phyloP scores from a whole-genome alignment of 2,797 vertebrate genomes.

The Vespertilio murinus region DNA sequence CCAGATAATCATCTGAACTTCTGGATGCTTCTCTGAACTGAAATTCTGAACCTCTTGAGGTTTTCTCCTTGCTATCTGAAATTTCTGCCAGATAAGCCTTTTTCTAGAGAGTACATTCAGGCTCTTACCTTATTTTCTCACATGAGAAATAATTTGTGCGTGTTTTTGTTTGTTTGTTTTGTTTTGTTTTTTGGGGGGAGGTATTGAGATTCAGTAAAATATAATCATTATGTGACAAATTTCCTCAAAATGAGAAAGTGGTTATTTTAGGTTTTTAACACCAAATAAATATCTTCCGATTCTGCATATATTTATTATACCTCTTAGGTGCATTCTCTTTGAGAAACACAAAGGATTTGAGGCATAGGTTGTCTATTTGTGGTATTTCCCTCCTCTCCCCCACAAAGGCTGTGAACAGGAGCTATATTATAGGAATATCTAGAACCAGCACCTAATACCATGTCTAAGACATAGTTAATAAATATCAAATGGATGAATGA shows the following conservation, averaged over 20 bases:
- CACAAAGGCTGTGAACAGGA: not conserved
- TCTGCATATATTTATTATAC: not conserved
- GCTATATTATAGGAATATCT: not conserved
- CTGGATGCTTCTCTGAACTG: not conserved
- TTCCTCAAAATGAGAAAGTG: not conserved
- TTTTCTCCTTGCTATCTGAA: not conserved
- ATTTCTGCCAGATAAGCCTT: not conserved
- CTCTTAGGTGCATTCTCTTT: not conserved
- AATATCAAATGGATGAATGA: no score
- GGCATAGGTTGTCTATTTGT: not conserved
- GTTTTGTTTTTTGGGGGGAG: fast-evolving
- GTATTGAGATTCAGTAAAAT: not conserved
- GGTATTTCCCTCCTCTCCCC: not conserved
- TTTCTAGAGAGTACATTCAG: not conserved
- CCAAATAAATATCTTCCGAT: not conserved
- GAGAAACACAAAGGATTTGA: not conserved
- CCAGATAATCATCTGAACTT: constrained; percentile 22
- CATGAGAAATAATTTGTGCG: not conserved
- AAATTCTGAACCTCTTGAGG: not conserved
- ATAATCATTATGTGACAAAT: not conserved
- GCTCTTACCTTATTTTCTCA: not conserved
- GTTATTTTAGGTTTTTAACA: not conserved
- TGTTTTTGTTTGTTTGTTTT: not conserved
- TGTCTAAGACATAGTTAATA: no score
- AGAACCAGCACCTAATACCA: not conserved